A percentile compares a stretch with the other conserved stretches of the same genome.
Evolutionary conservation across 2,888 invertebrate genomes (phyloP).

Genomic region (Synergus laeviventris): DNA sequence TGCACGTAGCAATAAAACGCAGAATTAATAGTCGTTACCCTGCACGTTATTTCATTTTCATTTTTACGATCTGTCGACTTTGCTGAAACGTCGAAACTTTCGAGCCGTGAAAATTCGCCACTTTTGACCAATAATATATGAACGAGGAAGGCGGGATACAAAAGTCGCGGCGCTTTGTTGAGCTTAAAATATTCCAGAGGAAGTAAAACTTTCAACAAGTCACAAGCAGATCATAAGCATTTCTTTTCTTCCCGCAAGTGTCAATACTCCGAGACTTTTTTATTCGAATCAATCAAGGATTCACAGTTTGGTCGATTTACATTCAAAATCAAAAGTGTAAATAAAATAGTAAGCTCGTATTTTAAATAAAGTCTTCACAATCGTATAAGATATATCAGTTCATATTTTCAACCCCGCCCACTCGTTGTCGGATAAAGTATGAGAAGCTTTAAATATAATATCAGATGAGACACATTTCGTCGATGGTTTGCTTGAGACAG

Average conservation of each 20-base stretch:
- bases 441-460: neutral
- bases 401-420: neutral
- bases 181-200: neutral
- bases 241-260: neutral
- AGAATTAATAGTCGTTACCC: constrained; percentile 35
- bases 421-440: neutral
- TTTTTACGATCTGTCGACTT: constrained; percentile 35
- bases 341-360: neutral
- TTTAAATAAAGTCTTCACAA: neutral
- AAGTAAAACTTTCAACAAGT: neutral
- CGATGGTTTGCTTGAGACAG: neutral
- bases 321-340: too few relatives aligned
- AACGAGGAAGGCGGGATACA: neutral
- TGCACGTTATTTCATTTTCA: constrained; percentile 19
- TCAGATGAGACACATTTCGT: too few relatives aligned
- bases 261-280: neutral
- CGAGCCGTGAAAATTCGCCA: constrained; percentile 1
- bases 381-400: neutral
- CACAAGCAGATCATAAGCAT: too few relatives aligned
- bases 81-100: constrained; percentile 20
- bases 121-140: constrained; percentile 4
- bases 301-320: too few relatives aligned
- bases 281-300: neutral
- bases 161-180: neutral
- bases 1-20: constrained; percentile 31